Conservation (phyloP, 1,140 invertebrate species). For the Anadara kagoshimensis region DNA sequence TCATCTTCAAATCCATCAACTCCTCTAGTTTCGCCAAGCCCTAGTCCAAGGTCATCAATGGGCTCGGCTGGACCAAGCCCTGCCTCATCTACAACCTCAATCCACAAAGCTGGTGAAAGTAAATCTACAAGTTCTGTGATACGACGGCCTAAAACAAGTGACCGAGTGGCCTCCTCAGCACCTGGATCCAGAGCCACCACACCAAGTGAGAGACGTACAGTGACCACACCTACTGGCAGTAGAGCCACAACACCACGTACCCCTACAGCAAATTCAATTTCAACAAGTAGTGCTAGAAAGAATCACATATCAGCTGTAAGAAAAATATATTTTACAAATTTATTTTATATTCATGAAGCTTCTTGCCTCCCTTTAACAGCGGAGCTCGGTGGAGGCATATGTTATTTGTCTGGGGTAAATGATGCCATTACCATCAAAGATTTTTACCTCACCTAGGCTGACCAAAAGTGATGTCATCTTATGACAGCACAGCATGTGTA, state of each 20-base stretch:
- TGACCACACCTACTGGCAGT: conserved; percentile 7
- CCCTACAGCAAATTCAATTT: conserved; percentile 13
- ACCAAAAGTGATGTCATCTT: too few relatives aligned
- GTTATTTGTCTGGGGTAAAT: too few relatives aligned
- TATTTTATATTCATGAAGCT: too few relatives aligned
- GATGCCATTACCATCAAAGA: too few relatives aligned
- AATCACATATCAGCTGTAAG: conserved; percentile 40
- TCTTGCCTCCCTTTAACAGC: too few relatives aligned
- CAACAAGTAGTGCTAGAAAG: conserved; percentile 28
- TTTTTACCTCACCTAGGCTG: too few relatives aligned
- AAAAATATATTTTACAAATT: too few relatives aligned
- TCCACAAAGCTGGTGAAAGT: conserved; percentile 29
- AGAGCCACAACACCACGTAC: conserved; percentile 22
- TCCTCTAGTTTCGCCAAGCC: conserved; percentile 40
- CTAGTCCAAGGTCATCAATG: conserved; percentile 41
- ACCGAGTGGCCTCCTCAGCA: conserved; percentile 19
- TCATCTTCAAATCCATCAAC: conserved; percentile 26
- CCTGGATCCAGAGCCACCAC: conserved; percentile 4
- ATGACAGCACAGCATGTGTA: too few relatives aligned
- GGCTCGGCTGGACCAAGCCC: conserved; percentile 40
- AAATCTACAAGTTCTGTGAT: conserved; percentile 8
- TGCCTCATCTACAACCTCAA: conserved; percentile 31
- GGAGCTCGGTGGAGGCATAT: too few relatives aligned
- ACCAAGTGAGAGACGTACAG: conserved; percentile 10
- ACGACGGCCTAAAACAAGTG: conserved; percentile 21